Percentiles rank a stretch among this genome's conserved stretches.
Conservation (phyloP, 2,797 vertebrate genomes). For the Lithobates sylvaticus region DNA sequence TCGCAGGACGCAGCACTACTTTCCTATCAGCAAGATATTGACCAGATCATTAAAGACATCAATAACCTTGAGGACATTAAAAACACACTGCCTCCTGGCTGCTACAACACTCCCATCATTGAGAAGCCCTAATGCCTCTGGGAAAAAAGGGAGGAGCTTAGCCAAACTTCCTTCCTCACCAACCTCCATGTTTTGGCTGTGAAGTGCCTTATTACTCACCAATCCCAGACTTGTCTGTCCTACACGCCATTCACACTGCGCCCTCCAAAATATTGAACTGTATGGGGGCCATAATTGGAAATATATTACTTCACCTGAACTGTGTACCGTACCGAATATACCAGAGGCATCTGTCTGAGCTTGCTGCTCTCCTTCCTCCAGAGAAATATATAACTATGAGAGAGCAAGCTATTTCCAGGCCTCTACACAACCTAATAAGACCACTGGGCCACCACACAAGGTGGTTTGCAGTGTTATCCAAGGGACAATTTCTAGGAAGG, state of each 20-base stretch:
- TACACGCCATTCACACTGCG: constrained; percentile 74
- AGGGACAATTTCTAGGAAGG: constrained; percentile 36
- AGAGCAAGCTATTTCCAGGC: not conserved
- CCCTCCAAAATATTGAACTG: constrained; percentile 56
- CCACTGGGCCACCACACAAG: not conserved
- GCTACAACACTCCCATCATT: constrained; percentile 95
- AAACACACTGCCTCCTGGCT: constrained; percentile 91
- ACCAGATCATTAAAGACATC: constrained; percentile 91
- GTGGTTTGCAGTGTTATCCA: constrained; percentile 32
- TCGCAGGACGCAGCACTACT: constrained; percentile 89
- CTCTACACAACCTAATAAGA: constrained; percentile 16
- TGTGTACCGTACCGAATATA: constrained; percentile 34
- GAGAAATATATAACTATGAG: constrained; percentile 13
- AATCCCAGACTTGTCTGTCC: constrained; percentile 70
- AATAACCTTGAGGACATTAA: constrained; percentile 95
- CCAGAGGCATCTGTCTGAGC: constrained; percentile 43
- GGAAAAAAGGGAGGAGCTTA: constrained; percentile 51
- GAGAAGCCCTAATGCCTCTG: constrained; percentile 84
- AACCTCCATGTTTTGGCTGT: constrained; percentile 67
- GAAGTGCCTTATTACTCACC: constrained; percentile 75
- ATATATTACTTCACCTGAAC: constrained; percentile 44
- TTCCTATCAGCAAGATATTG: constrained; percentile 91
- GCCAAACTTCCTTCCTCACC: constrained; percentile 59
- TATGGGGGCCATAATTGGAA: constrained; percentile 32
- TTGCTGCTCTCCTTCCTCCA: constrained; percentile 16